Base-by-base conservation (phyloP, 2,113 vertebrate genomes). In the Propithecus coquereli region DNA sequence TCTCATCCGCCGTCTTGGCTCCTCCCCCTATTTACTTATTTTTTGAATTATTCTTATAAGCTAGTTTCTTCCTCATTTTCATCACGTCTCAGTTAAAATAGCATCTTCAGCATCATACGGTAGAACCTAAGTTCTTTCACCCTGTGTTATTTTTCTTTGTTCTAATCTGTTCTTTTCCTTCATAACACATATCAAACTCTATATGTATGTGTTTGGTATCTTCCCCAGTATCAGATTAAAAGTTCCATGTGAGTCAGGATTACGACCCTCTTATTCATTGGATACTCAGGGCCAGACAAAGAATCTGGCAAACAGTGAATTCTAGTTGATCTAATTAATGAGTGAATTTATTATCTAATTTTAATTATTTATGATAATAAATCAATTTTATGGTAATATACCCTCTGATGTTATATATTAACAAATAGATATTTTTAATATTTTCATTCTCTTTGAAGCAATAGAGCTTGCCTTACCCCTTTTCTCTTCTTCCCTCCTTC, bases 171-270 rank as follows among this genome's bases (percentile, higher is more conserved):
- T 80, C 18, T 66, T 71, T 74, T 52, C 54, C 25, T 40, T 52
- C 10, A 57, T 8, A 34, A 57, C 52, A 16, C 11, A 57, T 16
- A 30, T 3, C 20, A 43, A 25, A 34, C 40, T 32, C 32, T 27
- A 32, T 2, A 17, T 9, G 3, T 27, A 47, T 45, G 1, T 1
- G 1, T 40, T 76, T 65, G 34, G 27, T 37, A 20, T 34, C 8
- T 8, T 43, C 85, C 32, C 3, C 82, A 84, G 13, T n/a, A 34
- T 66, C 5, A 76, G 12, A 16, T 52, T 52, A 16, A 73, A 77
- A 66, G 27, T 45, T 76, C 20, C 12, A 3, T 0, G 8, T 4
- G 11, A 30, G 9, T 9, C 5, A 9, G n/a, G 8, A 23, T 52
- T 9, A 2, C 63, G 45, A 32, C 32, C 27, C 27, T 65, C 86